Percentiles rank a stretch among this genome's conserved stretches.
These are phyloP conservation scores for Amaurobius ferox DNA, from an alignment of 2,888 invertebrate genomes.

Conservation along the genomic window DNA sequence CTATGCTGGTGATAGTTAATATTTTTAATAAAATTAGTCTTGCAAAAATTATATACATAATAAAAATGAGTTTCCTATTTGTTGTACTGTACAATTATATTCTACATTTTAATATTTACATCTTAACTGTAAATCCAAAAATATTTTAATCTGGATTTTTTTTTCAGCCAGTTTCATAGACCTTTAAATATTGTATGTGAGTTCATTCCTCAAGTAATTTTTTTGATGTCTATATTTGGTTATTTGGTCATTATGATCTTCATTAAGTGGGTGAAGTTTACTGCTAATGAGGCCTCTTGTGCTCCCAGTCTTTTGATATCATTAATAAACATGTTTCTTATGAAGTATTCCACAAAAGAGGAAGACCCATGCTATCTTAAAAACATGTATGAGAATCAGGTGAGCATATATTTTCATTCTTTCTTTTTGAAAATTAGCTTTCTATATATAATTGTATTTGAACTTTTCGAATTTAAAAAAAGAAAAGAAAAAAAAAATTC, in stretches of 20 bases:
- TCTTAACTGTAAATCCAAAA: no score
- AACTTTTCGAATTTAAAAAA: no score
- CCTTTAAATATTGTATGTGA: slow-evolving; percentile 90
- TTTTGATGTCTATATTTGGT: slow-evolving; percentile 92
- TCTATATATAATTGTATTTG: no score
- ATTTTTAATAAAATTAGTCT: no score
- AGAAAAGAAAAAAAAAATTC: no score
- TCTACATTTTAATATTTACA: no score
- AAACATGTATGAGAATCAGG: slow-evolving; percentile 74
- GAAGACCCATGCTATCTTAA: slow-evolving; percentile 72
- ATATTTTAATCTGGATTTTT: no score
- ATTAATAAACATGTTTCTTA: slow-evolving; percentile 98
- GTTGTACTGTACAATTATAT: no score
- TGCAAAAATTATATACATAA: no score
- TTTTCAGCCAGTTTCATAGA: slow-evolving; percentile 80
- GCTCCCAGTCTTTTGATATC: slow-evolving; percentile 99
- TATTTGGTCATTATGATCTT: slow-evolving; percentile 97
- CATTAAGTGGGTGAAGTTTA: slow-evolving; percentile 91
- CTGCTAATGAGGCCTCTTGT: slow-evolving; percentile 79
- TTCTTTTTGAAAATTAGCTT: no score
- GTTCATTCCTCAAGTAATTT: slow-evolving; percentile 96
- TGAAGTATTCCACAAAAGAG: slow-evolving; percentile 81
- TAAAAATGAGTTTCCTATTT: no score
- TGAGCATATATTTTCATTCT: slow-evolving; percentile 27
- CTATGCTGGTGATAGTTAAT: no score